Evolutionary conservation across 2,113 vertebrate genomes (phyloP), one percentile per base, ranked within the genome.

Genomic region (Urocolius indicus): DNA sequence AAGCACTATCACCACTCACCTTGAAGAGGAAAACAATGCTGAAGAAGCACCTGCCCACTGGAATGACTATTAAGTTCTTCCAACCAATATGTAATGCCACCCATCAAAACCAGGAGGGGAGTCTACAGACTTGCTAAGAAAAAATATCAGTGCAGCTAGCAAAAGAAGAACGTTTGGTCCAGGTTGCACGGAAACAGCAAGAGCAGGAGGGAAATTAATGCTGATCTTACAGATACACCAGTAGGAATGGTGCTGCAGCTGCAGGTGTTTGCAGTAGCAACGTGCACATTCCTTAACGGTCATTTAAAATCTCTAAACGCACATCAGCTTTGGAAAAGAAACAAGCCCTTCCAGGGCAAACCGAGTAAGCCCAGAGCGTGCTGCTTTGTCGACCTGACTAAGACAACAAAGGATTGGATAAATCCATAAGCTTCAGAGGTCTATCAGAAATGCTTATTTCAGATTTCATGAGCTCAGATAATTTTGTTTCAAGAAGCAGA

Each of bases 381-480:
- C 20, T 61, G 51, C 63, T 81, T 69, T 71, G 30, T 49, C 45
- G n/a, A 87, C 6, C 30, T 15, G 18, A 57, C 61, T 34, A 69
- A 80, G 23, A 69, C 26, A 88, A 82, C 5, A 46, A 61, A 23
- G 30, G 16, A 74, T 15, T 36, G 52, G 21, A 46, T 41, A 78
- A 54, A 74, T n/a, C 15, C 0, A 0, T 7, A 57, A 18, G 4
- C n/a, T 74, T 66, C 36, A 57, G 68, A 86, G 1, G 1, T 62
- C 89, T 57, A 0, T 30, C 69, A 80, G 38, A 76, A 88, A 62
- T 21, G 7, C 19, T 7, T 34, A 48, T 84, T 83, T 83, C 32
- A 76, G 68, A 54, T 52, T 68, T 68, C 52, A 65, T 29, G 0
- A 76, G 83, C 3, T 49, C 38, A 68, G 78, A 58, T 38, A 0